phyloP scores from a whole-genome alignment of 1,140 invertebrate genomes.

The Eciton burchellii region DNA sequence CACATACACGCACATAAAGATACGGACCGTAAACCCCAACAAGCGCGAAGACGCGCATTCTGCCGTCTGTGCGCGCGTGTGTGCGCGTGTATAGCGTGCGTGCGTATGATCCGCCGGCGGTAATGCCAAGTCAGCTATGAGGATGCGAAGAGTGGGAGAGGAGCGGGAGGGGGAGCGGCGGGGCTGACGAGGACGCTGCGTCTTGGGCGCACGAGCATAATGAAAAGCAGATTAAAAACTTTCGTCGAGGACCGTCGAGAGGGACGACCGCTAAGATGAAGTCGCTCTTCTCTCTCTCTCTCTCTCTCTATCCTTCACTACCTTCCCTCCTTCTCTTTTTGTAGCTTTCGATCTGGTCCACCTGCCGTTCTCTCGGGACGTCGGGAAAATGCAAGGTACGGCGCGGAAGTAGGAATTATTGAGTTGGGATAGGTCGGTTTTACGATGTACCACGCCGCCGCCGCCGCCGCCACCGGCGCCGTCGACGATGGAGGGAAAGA shows the following conservation, averaged over 20 bases:
- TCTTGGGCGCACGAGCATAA: slow-evolving; percentile 71
- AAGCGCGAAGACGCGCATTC: slow-evolving; percentile 72
- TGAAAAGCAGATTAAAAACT: slow-evolving; percentile 79
- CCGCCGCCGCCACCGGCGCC: background rate
- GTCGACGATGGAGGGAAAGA: background rate
- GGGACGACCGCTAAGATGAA: slow-evolving; percentile 62
- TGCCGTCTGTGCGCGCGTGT: slow-evolving; percentile 33
- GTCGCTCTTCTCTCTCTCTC: too few relatives aligned
- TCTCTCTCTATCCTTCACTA: too few relatives aligned
- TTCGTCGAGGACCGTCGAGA: slow-evolving; percentile 64
- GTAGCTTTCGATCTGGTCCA: slow-evolving; percentile 55
- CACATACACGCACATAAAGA: slow-evolving; percentile 76
- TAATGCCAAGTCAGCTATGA: slow-evolving; percentile 46
- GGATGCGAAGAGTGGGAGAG: slow-evolving; percentile 1
- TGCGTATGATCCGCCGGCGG: slow-evolving; percentile 15
- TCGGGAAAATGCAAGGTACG: slow-evolving; percentile 42
- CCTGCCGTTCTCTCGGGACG: slow-evolving; percentile 25
- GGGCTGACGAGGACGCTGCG: slow-evolving; percentile 1
- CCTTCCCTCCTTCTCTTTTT: slow-evolving; percentile 1
- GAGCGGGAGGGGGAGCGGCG: background rate
- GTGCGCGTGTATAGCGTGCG: background rate
- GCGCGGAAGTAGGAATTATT: slow-evolving; percentile 59
- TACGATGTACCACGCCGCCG: slow-evolving; percentile 56
- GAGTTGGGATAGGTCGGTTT: slow-evolving; percentile 71
- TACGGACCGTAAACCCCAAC: slow-evolving; percentile 82